These are phyloP conservation scores for Nettapus auritus DNA, from an alignment of 2,113 vertebrate species.

Conservation along the genomic window DNA sequence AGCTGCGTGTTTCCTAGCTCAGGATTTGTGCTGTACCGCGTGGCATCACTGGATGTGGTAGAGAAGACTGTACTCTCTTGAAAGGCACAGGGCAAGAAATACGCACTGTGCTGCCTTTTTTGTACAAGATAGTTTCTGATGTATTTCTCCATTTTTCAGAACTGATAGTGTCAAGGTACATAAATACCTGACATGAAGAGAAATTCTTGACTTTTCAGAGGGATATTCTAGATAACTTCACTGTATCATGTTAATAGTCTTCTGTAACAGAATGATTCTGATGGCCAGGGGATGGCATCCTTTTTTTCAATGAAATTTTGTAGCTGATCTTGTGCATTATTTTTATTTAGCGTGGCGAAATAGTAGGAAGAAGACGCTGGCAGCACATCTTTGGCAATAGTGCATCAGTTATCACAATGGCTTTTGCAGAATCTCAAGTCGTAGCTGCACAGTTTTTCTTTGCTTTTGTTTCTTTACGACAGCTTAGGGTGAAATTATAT, in stretches of 20 bases:
- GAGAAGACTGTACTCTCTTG: background rate
- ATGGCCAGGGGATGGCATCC: background rate
- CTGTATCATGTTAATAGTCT: background rate
- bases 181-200: background rate
- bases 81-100: background rate
- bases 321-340: background rate
- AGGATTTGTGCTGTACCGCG: background rate
- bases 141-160: conserved; percentile 7
- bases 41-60: background rate
- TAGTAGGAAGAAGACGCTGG: background rate
- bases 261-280: background rate
- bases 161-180: background rate
- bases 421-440: background rate
- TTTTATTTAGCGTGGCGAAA: background rate
- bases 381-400: background rate
- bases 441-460: background rate
- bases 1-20: background rate
- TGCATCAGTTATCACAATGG: background rate
- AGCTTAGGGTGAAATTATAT: background rate
- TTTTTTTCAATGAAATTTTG: background rate
- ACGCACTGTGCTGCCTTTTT: background rate
- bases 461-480: background rate
- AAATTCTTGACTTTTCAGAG: background rate
- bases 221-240: background rate
- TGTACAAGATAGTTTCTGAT: background rate